Evolutionary conservation across 1,140 invertebrate species (phyloP).

Genomic region (Batillaria attramentaria): DNA sequence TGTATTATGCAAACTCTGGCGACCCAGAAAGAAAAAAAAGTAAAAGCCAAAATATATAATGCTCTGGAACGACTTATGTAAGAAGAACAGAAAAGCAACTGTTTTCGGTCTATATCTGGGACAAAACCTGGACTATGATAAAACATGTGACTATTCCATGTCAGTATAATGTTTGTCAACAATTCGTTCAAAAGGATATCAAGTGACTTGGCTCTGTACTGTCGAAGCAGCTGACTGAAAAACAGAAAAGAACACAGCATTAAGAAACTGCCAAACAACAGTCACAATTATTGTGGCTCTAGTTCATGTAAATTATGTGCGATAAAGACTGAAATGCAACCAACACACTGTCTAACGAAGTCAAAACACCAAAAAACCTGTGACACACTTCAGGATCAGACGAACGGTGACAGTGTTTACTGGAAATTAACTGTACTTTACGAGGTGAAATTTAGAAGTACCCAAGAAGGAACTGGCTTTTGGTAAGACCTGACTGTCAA

Average conservation of each 20-base stretch:
- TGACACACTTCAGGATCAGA: too few relatives aligned
- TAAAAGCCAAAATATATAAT: background rate
- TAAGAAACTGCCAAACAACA: background rate
- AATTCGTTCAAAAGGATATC: conserved; percentile 56
- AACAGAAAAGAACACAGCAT: conserved; percentile 22
- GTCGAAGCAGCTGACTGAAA: conserved; percentile 62
- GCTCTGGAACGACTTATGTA: background rate
- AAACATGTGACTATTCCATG: background rate
- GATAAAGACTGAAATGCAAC: background rate
- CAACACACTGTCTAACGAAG: background rate
- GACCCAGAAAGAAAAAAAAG: background rate
- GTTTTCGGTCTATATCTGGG: background rate
- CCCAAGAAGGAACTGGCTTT: too few relatives aligned
- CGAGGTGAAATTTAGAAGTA: too few relatives aligned
- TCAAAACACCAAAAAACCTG: too few relatives aligned
- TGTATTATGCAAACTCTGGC: background rate
- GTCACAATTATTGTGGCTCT: too few relatives aligned
- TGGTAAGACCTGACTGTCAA: too few relatives aligned
- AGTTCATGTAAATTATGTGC: too few relatives aligned
- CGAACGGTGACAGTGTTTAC: too few relatives aligned
- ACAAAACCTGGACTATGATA: background rate
- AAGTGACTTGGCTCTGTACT: conserved; percentile 59
- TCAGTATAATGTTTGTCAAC: background rate
- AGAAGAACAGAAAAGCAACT: background rate
- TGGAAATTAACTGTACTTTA: too few relatives aligned